phyloP scores from a whole-genome alignment of 1,140 invertebrate genomes.

The Drosophila sp. region DNA sequence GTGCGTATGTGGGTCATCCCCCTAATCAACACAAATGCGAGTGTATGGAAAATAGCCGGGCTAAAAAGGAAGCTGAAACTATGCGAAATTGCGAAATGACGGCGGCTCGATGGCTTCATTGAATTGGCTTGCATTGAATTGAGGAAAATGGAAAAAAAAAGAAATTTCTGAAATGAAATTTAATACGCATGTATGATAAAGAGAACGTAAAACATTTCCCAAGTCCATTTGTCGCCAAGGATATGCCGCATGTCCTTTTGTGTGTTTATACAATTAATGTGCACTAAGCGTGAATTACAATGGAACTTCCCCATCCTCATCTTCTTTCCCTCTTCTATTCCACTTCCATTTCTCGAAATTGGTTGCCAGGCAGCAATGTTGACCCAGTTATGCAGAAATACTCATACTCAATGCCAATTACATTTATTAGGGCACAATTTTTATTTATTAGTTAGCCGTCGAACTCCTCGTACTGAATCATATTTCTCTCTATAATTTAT shows the following conservation, averaged over 20 bases:
- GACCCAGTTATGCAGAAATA: slow-evolving; percentile 68
- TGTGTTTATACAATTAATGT: slow-evolving; percentile 74
- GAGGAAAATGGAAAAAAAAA: slow-evolving; percentile 36
- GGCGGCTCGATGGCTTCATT: slow-evolving; percentile 63
- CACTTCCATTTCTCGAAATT: not conserved
- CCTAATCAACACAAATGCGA: slow-evolving; percentile 4
- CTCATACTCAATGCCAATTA: slow-evolving; percentile 66
- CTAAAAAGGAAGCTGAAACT: slow-evolving; percentile 43
- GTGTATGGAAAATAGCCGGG: slow-evolving; percentile 12
- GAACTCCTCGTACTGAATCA: slow-evolving; percentile 54
- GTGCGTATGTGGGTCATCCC: slow-evolving; percentile 47
- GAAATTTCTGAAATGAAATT: slow-evolving; percentile 63
- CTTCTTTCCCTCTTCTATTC: not conserved
- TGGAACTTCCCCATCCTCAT: slow-evolving; percentile 1
- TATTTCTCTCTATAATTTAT: slow-evolving; percentile 77
- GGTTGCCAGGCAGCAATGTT: slow-evolving; percentile 55
- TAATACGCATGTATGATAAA: slow-evolving; percentile 48
- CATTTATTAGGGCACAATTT: slow-evolving; percentile 76
- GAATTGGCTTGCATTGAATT: slow-evolving; percentile 64
- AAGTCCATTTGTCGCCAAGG: slow-evolving; percentile 70
- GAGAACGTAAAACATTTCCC: not conserved
- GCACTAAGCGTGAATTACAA: slow-evolving; percentile 77
- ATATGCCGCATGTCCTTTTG: slow-evolving; percentile 63
- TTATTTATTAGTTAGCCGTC: slow-evolving; percentile 62
- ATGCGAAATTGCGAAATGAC: slow-evolving; percentile 33